These are phyloP conservation scores for Nymphicus hollandicus DNA, from an alignment of 2,113 vertebrate species.

Conservation along the genomic window DNA sequence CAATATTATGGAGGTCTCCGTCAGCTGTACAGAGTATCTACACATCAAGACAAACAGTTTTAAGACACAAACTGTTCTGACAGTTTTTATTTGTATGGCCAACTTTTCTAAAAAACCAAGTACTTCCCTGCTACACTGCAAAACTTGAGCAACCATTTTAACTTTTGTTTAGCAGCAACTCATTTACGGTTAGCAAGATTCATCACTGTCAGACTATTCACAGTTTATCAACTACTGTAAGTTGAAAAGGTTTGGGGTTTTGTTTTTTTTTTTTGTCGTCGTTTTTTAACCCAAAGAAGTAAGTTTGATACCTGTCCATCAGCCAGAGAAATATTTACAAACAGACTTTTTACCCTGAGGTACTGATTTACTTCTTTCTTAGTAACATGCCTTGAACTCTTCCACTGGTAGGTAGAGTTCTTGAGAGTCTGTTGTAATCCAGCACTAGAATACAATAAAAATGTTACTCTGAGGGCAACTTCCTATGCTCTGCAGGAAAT, in stretches of 20 bases:
- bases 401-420: background rate
- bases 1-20: conserved; percentile 64
- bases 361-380: conserved; percentile 54
- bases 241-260: background rate
- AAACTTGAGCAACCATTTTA: background rate
- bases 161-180: background rate
- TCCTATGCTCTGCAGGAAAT: background rate
- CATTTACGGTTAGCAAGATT: background rate
- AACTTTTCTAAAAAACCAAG: background rate
- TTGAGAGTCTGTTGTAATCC: background rate
- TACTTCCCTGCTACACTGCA: background rate
- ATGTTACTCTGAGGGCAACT: background rate
- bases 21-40: conserved; percentile 59
- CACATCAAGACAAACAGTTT: background rate
- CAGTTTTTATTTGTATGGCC: background rate
- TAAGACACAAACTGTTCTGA: background rate
- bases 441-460: background rate
- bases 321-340: conserved; percentile 71
- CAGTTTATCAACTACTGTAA: background rate
- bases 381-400: background rate
- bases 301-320: conserved; percentile 66
- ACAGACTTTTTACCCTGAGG: conserved; percentile 45
- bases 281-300: no score
- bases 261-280: no score
- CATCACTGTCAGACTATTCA: background rate